phyloP scores from a whole-genome alignment of 1,140 invertebrate genomes.

The Tribolium madens region DNA sequence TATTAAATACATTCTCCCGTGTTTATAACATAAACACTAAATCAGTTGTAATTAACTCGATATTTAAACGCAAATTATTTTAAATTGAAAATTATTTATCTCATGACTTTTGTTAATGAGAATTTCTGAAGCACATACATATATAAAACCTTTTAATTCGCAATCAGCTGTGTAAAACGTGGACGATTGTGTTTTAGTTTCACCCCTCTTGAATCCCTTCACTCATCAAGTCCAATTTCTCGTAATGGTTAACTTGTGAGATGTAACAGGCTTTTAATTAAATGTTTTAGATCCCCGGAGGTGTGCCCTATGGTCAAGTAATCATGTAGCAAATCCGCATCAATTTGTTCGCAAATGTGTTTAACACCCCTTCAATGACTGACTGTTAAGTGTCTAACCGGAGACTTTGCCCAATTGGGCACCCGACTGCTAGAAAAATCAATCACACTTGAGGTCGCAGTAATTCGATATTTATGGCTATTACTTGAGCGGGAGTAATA shows the following conservation, averaged over 20 bases:
- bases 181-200: not conserved
- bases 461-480: conserved; percentile 48
- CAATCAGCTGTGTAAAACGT: too few relatives aligned
- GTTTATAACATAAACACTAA: not conserved
- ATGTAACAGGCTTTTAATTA: conserved; percentile 58
- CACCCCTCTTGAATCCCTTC: not conserved
- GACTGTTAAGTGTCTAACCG: conserved; percentile 10
- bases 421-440: conserved; percentile 8
- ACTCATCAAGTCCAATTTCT: conserved; percentile 50
- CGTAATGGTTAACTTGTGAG: conserved; percentile 54
- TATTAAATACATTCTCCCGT: not conserved
- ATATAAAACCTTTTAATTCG: not conserved
- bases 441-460: conserved; percentile 29
- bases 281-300: conserved; percentile 58
- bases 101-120: too few relatives aligned
- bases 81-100: too few relatives aligned
- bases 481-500: conserved; percentile 43
- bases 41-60: not conserved
- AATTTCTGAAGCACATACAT: not conserved
- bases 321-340: conserved; percentile 57
- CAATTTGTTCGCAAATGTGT: conserved; percentile 56
- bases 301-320: conserved; percentile 59
- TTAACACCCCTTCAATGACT: conserved; percentile 48
- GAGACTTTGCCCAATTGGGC: conserved; percentile 20
- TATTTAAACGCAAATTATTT: not conserved